phyloP scores from a whole-genome alignment of 35 echinoderm and acorn worm species.

The Amphiura filiformis region DNA sequence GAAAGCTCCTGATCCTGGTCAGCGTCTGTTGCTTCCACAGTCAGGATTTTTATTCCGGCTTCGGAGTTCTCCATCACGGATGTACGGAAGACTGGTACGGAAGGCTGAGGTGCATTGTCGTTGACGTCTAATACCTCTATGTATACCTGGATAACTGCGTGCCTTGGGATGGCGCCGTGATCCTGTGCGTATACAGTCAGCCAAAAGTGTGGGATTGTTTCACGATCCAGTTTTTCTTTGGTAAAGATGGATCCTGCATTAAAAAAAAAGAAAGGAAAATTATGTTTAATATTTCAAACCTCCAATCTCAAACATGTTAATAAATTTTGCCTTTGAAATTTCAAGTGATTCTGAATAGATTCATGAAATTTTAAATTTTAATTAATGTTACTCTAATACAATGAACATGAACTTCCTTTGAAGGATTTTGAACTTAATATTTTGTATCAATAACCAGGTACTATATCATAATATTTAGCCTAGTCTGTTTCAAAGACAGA shows the following conservation, averaged over 20 bases:
- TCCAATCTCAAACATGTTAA: background rate
- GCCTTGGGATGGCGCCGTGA: conserved; percentile 73
- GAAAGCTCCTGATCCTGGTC: conserved; percentile 33
- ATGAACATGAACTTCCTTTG: too few relatives aligned
- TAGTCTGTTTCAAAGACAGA: too few relatives aligned
- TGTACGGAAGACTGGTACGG: conserved; percentile 58
- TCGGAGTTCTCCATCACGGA: conserved; percentile 58
- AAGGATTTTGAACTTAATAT: too few relatives aligned
- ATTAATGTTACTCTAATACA: too few relatives aligned
- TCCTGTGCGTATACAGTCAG: conserved; percentile 93
- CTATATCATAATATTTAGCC: too few relatives aligned
- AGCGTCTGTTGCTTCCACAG: conserved; percentile 61
- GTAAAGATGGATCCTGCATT: conserved; percentile 76
- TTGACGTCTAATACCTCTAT: conserved; percentile 82
- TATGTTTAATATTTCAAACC: background rate
- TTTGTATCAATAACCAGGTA: too few relatives aligned
- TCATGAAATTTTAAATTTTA: too few relatives aligned
- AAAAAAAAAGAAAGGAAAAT: conserved; percentile 5
- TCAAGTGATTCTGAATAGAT: too few relatives aligned
- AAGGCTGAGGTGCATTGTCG: conserved; percentile 80
- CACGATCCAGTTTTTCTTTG: conserved; percentile 62
- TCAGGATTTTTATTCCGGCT: conserved; percentile 40
- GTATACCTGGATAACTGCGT: conserved; percentile 79
- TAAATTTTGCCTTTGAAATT: too few relatives aligned
- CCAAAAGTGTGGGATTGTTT: conserved; percentile 78